Conservation (phyloP, 1,140 invertebrate species). For the Agrilus planipennis region DNA sequence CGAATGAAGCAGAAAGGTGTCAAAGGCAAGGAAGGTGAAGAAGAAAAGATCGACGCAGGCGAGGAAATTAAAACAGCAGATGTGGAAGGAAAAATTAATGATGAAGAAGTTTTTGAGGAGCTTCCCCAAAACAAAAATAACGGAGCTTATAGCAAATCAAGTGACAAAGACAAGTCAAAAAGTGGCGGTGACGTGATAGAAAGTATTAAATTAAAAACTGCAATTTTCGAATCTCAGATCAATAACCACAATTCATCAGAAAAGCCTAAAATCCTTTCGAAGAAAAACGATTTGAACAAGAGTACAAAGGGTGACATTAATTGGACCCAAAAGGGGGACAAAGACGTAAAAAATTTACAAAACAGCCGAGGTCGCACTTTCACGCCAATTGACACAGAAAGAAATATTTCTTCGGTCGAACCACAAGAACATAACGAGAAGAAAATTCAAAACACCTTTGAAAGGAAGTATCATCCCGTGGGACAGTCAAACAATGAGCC, state of each 20-base stretch:
- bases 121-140: not conserved
- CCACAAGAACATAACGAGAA: too few species aligned
- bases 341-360: too few species aligned
- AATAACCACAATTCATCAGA: not conserved
- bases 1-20: constrained; percentile 24
- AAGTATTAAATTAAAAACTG: constrained; percentile 2
- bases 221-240: constrained; percentile 1
- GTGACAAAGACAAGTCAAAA: not conserved
- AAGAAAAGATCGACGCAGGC: not conserved
- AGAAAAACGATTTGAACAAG: not conserved
- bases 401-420: too few species aligned
- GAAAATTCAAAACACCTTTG: too few species aligned
- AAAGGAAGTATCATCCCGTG: too few species aligned
- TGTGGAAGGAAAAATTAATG: not conserved
- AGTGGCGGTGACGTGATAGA: not conserved
- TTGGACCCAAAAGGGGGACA: constrained; percentile 1
- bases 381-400: too few species aligned
- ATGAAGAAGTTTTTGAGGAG: not conserved
- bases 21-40: not conserved
- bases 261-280: not conserved
- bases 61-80: constrained; percentile 5
- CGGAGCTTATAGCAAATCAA: not conserved
- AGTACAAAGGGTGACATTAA: not conserved
- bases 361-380: too few species aligned
- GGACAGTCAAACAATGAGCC: too few species aligned